These are phyloP conservation scores for Diadegma fenestrale DNA, from an alignment of 2,888 invertebrate genomes.

Conservation along the genomic window DNA sequence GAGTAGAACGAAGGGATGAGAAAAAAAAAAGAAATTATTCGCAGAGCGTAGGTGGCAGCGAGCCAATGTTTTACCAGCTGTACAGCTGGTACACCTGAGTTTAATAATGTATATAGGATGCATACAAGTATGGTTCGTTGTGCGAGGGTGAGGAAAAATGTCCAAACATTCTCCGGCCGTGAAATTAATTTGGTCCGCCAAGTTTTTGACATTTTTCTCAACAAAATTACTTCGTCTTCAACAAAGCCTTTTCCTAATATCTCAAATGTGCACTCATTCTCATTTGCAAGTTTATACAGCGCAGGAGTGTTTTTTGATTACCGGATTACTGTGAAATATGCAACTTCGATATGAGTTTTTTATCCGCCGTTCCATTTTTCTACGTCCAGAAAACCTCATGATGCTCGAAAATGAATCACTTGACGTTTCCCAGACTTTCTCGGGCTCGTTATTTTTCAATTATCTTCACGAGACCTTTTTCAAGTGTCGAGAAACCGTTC, in stretches of 20 bases:
- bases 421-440: background rate
- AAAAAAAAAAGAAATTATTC: slow-evolving; percentile 54
- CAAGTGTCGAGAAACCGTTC: background rate
- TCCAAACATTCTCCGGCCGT: slow-evolving; percentile 30
- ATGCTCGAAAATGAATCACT: background rate
- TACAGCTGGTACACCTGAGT: slow-evolving; percentile 58
- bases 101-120: slow-evolving; percentile 30
- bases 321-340: background rate
- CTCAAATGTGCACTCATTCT: background rate
- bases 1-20: slow-evolving; percentile 53
- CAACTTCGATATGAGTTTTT: background rate
- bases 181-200: slow-evolving; percentile 45
- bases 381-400: background rate
- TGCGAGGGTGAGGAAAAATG: slow-evolving; percentile 34
- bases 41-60: slow-evolving; percentile 57
- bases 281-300: background rate
- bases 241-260: background rate
- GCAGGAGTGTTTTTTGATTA: background rate
- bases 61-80: slow-evolving; percentile 59
- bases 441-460: background rate
- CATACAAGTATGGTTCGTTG: background rate
- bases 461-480: background rate
- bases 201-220: background rate
- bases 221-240: background rate
- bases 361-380: background rate